Conservation (phyloP, 2,113 vertebrate genomes). For the Forbesichthys agassizii region DNA sequence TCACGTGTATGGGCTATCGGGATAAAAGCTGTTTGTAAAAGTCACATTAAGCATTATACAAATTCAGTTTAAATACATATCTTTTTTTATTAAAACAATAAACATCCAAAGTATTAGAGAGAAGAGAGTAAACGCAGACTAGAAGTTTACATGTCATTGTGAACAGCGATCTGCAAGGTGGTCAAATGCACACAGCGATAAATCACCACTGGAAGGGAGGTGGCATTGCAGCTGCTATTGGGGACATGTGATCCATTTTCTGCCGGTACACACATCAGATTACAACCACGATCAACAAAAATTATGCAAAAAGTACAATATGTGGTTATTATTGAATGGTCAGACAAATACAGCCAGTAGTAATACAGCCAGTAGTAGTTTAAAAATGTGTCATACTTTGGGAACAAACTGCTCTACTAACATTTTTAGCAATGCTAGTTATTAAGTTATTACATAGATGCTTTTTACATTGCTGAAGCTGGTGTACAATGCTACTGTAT, state of each 20-base stretch:
- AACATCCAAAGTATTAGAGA: conserved; percentile 61
- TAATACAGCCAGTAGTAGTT: conserved; percentile 42
- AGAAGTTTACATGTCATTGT: conserved; percentile 49
- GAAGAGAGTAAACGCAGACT: conserved; percentile 49
- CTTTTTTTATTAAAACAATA: conserved; percentile 44
- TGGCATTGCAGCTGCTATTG: too few species aligned
- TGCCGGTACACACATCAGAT: too few species aligned
- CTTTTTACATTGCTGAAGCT: conserved; percentile 63
- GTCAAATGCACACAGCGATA: conserved; percentile 44
- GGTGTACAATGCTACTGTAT: conserved; percentile 29
- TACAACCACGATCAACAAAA: conserved; percentile 26
- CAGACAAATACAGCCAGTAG: conserved; percentile 42
- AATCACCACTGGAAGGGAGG: conserved; percentile 26
- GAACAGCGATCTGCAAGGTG: conserved; percentile 49
- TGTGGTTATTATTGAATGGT: conserved; percentile 22
- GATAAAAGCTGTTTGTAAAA: conserved; percentile 30
- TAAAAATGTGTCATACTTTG: conserved; percentile 28
- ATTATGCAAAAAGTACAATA: conserved; percentile 46
- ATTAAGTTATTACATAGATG: conserved; percentile 34
- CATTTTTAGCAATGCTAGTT: conserved; percentile 36
- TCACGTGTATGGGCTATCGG: not conserved
- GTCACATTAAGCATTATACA: conserved; percentile 15
- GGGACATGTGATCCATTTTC: too few species aligned
- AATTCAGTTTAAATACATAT: not conserved
- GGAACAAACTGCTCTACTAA: conserved; percentile 42